Evolutionary conservation across 1,140 invertebrate genomes (phyloP).

Genomic region (Bombus pyrosoma): DNA sequence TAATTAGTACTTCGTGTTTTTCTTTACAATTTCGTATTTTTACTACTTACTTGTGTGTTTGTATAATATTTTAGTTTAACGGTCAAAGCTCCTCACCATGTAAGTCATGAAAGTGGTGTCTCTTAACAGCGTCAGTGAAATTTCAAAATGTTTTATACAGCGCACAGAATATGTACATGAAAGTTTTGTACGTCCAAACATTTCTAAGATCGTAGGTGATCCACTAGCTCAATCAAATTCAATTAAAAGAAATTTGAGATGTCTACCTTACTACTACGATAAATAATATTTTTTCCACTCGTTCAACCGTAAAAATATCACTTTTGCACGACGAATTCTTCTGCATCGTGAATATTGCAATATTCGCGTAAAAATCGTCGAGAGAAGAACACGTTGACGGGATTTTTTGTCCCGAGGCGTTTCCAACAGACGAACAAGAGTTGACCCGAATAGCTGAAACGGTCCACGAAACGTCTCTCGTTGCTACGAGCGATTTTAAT

Average conservation of each 20-base stretch:
- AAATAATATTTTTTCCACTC: not conserved
- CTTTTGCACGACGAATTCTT: not conserved
- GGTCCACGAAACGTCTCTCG: slow-evolving; percentile 12
- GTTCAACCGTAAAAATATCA: not conserved
- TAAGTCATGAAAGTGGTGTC: too few relatives aligned
- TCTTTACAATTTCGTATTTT: not conserved
- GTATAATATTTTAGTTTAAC: too few relatives aligned
- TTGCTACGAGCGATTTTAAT: slow-evolving; percentile 21
- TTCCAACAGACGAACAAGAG: slow-evolving; percentile 55
- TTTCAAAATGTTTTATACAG: too few relatives aligned
- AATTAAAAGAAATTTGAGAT: too few relatives aligned
- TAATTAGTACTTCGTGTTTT: not conserved
- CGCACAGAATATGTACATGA: too few relatives aligned
- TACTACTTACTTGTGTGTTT: not conserved
- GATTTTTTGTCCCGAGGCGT: slow-evolving; percentile 48
- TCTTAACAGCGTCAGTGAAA: too few relatives aligned
- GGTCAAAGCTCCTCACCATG: too few relatives aligned
- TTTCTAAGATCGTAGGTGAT: too few relatives aligned
- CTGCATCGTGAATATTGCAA: not conserved
- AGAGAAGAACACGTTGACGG: slow-evolving; percentile 5
- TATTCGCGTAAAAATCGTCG: slow-evolving; percentile 12
- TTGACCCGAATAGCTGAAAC: slow-evolving; percentile 67
- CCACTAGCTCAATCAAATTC: too few relatives aligned
- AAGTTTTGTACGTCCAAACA: too few relatives aligned
- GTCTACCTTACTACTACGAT: too few relatives aligned